Evolutionary conservation across 2,113 vertebrate species (phyloP), one percentile per base, ranked within the genome.

Genomic region (Rutilus rutilus): DNA sequence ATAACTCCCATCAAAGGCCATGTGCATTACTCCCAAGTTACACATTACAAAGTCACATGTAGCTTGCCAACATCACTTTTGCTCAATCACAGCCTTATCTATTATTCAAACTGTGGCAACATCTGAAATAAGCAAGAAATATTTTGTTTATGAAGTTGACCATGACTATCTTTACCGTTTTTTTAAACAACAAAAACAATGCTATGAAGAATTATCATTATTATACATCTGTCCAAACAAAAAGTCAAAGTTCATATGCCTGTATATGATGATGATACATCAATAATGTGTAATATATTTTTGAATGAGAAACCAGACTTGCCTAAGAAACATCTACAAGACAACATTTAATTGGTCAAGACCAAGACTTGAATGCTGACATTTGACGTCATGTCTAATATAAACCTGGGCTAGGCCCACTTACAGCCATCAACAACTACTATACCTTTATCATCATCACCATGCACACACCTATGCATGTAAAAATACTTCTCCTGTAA

Each of bases 1-100:
- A 86, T 86, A 90, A 86, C 79, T 69, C 33, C 73, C 27, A 87
- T 33, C 69, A 50, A 71, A 45, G 64, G 78, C 64, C 65, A 87
- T 76, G 85, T 85, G 67, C 82, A 86, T 83, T 84, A 59, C 71
- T 82, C 84, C 75, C 14, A 85, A 71, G 73, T 89, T 82, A 79
- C 64, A 86, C 80, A 87, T 87, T 82, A 84, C 84, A 85, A 69
- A 81, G 59, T 85, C 85, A 87, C 85, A 80, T 79, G 79, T 25
- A 60, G 21, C n/a, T 65, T 12, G 30, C 9, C 60, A 39, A 17
- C 19, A 12, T 75, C 59, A 54, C 6, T 27, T 5, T 50, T 42
- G 25, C 52, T 57, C 47, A 73, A 54, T 6, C 47, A 67, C 21
- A 73, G 81, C 27, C 50, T 73, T 73, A 57, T 83, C 27, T 73